These are phyloP conservation scores for Lontra canadensis DNA, from an alignment of 2,113 vertebrate species.

Conservation along the genomic window DNA sequence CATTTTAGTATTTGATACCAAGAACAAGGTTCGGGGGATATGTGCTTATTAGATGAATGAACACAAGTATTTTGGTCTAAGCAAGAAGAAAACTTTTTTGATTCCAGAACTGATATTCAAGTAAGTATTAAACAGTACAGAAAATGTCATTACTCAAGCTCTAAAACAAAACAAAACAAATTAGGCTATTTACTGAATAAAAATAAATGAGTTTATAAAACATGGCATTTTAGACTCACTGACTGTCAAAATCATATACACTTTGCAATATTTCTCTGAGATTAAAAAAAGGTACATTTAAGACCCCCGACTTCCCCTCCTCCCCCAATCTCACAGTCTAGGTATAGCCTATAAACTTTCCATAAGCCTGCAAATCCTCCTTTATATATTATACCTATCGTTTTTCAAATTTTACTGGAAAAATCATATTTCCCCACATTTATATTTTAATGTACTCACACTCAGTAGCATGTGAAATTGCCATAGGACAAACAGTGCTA, in stretches of 20 bases:
- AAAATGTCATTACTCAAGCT: slow-evolving; percentile 45
- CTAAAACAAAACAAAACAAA: not conserved
- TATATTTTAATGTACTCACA: slow-evolving; percentile 82
- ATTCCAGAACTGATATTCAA: slow-evolving; percentile 53
- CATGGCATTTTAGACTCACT: slow-evolving; percentile 43
- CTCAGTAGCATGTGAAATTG: slow-evolving; percentile 82
- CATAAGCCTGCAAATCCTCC: slow-evolving; percentile 52
- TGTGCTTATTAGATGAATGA: slow-evolving; percentile 56
- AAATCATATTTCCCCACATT: slow-evolving; percentile 78
- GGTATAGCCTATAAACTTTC: slow-evolving; percentile 49
- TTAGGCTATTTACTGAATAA: slow-evolving; percentile 28
- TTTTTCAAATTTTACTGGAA: slow-evolving; percentile 72
- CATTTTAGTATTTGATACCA: slow-evolving; percentile 58
- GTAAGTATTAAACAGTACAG: slow-evolving; percentile 29
- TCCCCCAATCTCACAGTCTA: slow-evolving; percentile 58
- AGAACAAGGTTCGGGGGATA: slow-evolving; percentile 50
- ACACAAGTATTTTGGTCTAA: slow-evolving; percentile 58
- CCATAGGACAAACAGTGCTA: slow-evolving; percentile 82
- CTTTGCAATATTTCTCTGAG: slow-evolving; percentile 51
- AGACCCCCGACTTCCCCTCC: slow-evolving; percentile 11
- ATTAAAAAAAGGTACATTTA: slow-evolving; percentile 37
- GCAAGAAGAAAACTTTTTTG: slow-evolving; percentile 54
- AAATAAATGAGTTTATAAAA: slow-evolving; percentile 4
- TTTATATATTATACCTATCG: slow-evolving; percentile 59
- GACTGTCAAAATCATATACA: slow-evolving; percentile 43